Base-by-base conservation (phyloP, 2,113 vertebrate genomes). In the Callipepla squamata region DNA sequence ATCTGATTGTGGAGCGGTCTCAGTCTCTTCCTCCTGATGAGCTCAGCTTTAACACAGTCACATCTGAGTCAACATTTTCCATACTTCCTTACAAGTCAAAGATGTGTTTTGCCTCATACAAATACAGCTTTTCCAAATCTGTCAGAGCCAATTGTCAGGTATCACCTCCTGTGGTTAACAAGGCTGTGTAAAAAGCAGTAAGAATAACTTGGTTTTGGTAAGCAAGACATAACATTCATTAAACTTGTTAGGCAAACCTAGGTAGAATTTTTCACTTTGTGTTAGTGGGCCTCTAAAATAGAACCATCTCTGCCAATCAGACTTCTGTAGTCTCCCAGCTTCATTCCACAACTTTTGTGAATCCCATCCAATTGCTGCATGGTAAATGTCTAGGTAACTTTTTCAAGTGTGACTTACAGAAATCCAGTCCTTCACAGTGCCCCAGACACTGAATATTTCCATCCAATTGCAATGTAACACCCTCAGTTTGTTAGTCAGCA, bases 401-500 rank as follows among this genome's bases (percentile, higher is more conserved):
- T 30, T 58, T 32, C 15, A 20, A 30, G 8, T 6, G 2, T 17
- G n/a, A 53, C 57, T 51, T 50, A 13, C 0, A 42, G 23, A 85
- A 84, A n/a, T 20, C 26, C 28, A 50, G 20, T 48, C 38, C 44
- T 59, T 79, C 18, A 4, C 1, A 1, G 2, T 26, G 30, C 25
- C 14, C 55, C 11, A 26, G 17, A 13, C 23, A 36, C 70, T 30
- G 48, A 26, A 0, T 2, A 16, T 26, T 67, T 36, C 57, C 16
- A 17, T 44, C n/a, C n/a, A 22, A 23, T 42, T 9, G 6, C 18
- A 7, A 6, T 9, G 11, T 5, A 38, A 18, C 0, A 0, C 6
- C 5, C 36, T 57, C 18, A 3, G 18, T 51, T 26, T 13, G 68
- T 78, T 69, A 2, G 13, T n/a, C 20, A 59, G 13, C 19, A 23